Evolutionary conservation across 37 sponge, comb jelly and placozoan genomes (phyloP).

Genomic region (Beroe ovata): DNA sequence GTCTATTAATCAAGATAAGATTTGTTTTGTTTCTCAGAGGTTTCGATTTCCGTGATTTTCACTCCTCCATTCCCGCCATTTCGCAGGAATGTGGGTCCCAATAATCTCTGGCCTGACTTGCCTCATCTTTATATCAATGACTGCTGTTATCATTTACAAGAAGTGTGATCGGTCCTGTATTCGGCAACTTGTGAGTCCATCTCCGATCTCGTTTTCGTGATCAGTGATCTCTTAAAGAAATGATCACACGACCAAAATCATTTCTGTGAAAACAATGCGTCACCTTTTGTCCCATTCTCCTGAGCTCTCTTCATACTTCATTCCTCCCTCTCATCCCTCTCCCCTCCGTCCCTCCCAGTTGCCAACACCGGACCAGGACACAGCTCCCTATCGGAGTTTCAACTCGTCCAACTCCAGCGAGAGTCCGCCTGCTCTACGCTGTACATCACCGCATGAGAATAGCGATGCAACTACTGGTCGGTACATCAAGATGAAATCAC

Average conservation of each 20-base stretch:
- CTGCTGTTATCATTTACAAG: neutral
- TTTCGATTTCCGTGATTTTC: neutral
- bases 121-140: neutral
- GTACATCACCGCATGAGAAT: neutral
- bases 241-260: too few relatives aligned
- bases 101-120: neutral
- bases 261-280: too few relatives aligned
- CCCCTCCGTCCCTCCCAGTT: neutral
- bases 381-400: constrained; percentile 36
- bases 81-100: constrained; percentile 25
- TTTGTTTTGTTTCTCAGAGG: neutral
- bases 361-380: constrained; percentile 47
- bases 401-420: constrained; percentile 47
- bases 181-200: constrained; percentile 8
- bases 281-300: too few relatives aligned
- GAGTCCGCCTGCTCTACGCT: neutral
- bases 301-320: too few relatives aligned
- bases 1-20: neutral
- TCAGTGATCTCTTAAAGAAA: too few relatives aligned
- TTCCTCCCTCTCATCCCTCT: too few relatives aligned
- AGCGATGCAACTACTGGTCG: neutral
- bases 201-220: constrained; percentile 5
- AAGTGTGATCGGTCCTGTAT: constrained; percentile 14
- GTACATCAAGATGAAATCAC: constrained; percentile 37
- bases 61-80: neutral